Conservation (phyloP, 2,113 vertebrate species). For the Callipepla californica region DNA sequence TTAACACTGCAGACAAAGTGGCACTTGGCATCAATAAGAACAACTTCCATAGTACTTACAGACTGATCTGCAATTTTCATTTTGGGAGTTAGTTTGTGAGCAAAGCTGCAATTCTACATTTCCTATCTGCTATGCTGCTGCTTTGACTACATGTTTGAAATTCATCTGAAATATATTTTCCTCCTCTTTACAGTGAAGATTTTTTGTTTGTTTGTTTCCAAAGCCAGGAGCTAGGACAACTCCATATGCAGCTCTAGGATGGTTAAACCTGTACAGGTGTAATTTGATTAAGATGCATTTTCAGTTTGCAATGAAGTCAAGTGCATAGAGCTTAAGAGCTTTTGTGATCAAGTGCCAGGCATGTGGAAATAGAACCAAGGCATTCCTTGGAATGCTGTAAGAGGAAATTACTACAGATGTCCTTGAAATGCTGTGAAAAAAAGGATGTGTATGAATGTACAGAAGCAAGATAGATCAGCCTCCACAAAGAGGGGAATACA, state of each 20-base stretch:
- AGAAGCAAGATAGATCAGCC: neutral
- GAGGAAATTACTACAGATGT: neutral
- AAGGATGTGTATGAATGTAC: neutral
- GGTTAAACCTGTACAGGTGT: neutral
- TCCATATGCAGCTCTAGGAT: neutral
- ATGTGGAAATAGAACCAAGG: neutral
- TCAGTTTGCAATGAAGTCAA: neutral
- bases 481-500: neutral
- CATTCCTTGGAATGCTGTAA: neutral
- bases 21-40: neutral
- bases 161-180: neutral
- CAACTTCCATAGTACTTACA: neutral
- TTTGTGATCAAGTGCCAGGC: neutral
- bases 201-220: neutral
- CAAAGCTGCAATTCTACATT: neutral
- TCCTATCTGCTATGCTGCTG: neutral
- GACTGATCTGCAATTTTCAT: neutral
- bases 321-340: neutral
- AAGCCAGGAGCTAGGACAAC: neutral
- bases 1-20: slow-evolving; percentile 3
- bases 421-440: neutral
- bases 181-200: neutral
- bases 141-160: neutral
- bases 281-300: neutral
- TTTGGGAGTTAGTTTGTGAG: neutral